Percentiles rank a stretch among this genome's conserved stretches.
These are phyloP conservation scores for Aplysia californica DNA, from an alignment of 1,140 invertebrate species.

Conservation along the genomic window DNA sequence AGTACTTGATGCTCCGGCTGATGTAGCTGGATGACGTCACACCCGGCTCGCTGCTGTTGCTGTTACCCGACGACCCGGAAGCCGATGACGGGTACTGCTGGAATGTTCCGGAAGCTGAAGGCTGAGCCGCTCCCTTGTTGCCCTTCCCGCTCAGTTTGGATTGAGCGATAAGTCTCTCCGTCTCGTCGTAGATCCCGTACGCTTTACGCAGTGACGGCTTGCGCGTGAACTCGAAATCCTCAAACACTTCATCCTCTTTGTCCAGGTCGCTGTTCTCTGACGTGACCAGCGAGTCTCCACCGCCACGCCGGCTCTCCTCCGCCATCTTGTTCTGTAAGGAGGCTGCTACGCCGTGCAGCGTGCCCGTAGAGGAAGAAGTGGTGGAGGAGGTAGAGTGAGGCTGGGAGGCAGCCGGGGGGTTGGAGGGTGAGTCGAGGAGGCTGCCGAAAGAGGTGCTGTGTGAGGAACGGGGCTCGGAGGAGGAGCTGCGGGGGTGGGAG, in stretches of 20 bases:
- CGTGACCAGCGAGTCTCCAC: slow-evolving; percentile 37
- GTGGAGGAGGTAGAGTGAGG: too few relatives aligned
- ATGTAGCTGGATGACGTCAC: neutral
- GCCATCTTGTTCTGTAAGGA: neutral
- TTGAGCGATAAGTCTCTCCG: slow-evolving; percentile 31
- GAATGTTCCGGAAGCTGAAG: neutral
- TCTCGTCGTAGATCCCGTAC: slow-evolving; percentile 56
- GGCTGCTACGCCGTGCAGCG: neutral
- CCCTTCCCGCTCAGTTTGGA: neutral
- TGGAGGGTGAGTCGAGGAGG: neutral
- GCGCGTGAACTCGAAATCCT: slow-evolving; percentile 32
- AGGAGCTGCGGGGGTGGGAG: slow-evolving; percentile 2
- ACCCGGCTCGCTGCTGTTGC: neutral
- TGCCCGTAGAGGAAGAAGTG: neutral
- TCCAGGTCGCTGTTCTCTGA: slow-evolving; percentile 15
- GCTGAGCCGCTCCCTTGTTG: neutral
- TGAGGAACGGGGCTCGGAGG: slow-evolving; percentile 2
- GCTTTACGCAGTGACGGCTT: slow-evolving; percentile 55
- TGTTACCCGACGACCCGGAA: neutral
- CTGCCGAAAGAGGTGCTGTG: neutral
- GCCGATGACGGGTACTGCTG: too few relatives aligned
- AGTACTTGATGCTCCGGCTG: neutral
- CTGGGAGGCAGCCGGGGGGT: neutral
- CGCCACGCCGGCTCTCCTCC: neutral
- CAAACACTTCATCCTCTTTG: neutral